phyloP scores from a whole-genome alignment of 2,888 invertebrate genomes.

The Alviniconcha strummeri region DNA sequence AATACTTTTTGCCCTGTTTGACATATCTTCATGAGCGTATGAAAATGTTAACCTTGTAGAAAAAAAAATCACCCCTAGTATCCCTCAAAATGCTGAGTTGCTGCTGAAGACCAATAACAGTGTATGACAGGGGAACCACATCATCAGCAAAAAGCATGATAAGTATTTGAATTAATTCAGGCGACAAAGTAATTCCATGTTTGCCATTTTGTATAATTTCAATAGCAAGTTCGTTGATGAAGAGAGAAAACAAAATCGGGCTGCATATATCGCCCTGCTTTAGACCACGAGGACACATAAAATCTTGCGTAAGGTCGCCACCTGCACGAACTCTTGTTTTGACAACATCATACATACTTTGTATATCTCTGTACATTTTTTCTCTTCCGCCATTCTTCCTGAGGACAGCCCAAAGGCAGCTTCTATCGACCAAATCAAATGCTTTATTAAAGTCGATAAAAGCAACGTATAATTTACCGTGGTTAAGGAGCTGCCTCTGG shows the following conservation, averaged over 20 bases:
- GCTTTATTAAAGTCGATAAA: conserved; percentile 6
- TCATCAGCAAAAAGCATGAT: too few relatives aligned
- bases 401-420: not conserved
- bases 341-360: not conserved
- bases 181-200: too few relatives aligned
- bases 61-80: not conserved
- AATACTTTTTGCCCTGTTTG: not conserved
- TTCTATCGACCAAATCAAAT: not conserved
- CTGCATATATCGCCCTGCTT: too few relatives aligned
- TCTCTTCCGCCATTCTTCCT: not conserved
- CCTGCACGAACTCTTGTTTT: too few relatives aligned
- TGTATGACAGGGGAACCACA: too few relatives aligned
- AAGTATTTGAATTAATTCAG: too few relatives aligned
- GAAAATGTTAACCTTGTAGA: conserved; percentile 13
- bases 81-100: not conserved
- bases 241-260: too few relatives aligned
- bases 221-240: not conserved
- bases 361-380: not conserved
- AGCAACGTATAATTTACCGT: not conserved
- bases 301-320: too few relatives aligned
- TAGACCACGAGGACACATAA: too few relatives aligned
- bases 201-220: not conserved
- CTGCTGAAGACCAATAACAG: not conserved
- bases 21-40: not conserved
- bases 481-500: too few relatives aligned